Base-by-base conservation (phyloP, 2,797 vertebrate species). In the Capromys pilorides region DNA sequence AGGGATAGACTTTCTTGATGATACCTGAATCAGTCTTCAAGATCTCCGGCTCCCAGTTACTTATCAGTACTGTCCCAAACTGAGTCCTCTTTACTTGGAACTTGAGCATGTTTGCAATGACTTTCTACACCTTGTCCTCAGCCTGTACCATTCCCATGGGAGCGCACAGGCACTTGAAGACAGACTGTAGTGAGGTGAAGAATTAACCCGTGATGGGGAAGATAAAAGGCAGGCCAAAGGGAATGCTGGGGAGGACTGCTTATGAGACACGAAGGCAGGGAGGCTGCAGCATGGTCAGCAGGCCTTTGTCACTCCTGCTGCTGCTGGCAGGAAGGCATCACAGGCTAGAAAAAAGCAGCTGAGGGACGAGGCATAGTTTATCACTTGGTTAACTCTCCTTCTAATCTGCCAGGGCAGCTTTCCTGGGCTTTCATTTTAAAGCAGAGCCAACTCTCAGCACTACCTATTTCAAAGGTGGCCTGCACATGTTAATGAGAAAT, bases 221-320 rank as follows among this genome's bases (percentile, higher is more conserved):
- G 10, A 1, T 31, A 13, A 83, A 2, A 67, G 54, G 45, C 14
- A 73, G 61, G 45, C 7, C 24, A 6, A 9, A 26, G 4, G 28
- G n/a, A 64, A 66, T 8, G 5, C 16, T 36, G 21, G 24, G 24
- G 10, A 36, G 71, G 0, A 69, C 22, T 14, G 14, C 51, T 4
- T 6, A 28, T 13, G 45, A 86, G 45, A 57, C 1, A 1, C 5
- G 73, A 75, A 41, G 71, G 22, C 10, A 2, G 10, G n/a, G 12
- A 5, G 36, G 57, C 8, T 19, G 19, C 0, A 4, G 18, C 2
- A 4, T 0, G 2, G 41, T 24, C 11, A 45, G 4, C 14, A 2
- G 14, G 61, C 62, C 45, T 12, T 36, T n/a, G 54, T 41, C 6
- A 31, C 14, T 61, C 31, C 24, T 5, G 24, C 0, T 73, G 18